Percentiles rank a stretch among this genome's conserved stretches.
Conservation (phyloP, 1,140 invertebrate genomes). For the Wiebesia pumilae region DNA sequence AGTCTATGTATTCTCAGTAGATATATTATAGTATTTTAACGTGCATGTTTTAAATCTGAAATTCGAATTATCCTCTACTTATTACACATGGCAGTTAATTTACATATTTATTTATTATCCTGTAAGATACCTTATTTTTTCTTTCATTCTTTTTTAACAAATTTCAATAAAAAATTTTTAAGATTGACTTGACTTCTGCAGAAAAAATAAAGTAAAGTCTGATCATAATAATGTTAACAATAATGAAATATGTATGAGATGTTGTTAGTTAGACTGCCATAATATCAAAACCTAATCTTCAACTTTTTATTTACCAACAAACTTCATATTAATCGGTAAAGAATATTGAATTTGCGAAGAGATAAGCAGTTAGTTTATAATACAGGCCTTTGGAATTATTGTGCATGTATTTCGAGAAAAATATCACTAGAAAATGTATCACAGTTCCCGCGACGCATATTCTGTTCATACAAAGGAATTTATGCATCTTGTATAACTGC, state of each 20-base stretch:
- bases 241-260: slow-evolving; percentile 20
- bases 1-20: not conserved
- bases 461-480: not conserved
- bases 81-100: not conserved
- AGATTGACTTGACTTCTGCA: not conserved
- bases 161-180: slow-evolving; percentile 17
- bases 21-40: not conserved
- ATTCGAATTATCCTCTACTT: not conserved
- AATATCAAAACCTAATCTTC: not conserved
- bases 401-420: not conserved
- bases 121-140: not conserved
- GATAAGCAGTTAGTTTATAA: not conserved
- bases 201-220: not conserved
- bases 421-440: slow-evolving; percentile 25
- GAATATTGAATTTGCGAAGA: not conserved
- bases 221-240: slow-evolving; percentile 2
- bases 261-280: not conserved
- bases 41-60: not conserved
- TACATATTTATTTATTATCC: not conserved
- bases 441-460: not conserved
- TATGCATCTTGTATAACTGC: not conserved
- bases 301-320: not conserved
- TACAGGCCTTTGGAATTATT: not conserved
- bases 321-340: not conserved
- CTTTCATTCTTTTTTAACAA: not conserved